Base-by-base conservation (phyloP, 1,140 invertebrate species). In the Bombus haemorrhoidalis region DNA sequence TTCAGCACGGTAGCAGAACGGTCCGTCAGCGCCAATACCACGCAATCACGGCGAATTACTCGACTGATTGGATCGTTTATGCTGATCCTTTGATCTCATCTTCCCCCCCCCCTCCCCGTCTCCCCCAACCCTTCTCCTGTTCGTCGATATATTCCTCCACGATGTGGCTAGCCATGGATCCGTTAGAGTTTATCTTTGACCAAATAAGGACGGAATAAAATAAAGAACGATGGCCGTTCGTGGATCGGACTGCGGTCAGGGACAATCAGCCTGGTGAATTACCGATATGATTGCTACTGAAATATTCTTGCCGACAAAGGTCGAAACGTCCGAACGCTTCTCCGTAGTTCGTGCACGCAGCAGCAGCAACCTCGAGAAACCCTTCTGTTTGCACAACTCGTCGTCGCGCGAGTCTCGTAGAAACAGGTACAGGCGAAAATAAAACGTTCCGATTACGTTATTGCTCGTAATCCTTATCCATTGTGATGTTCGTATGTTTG, bases 281-380 rank as follows among this genome's bases (percentile, higher is more conserved):
- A 95, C 94, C 94, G 93, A 95, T 95, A 95, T 95, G 94, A 95
- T 95, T 95, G 94, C 94, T 94, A 95, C 95, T 94, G 94, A 95
- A 94, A 94, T 94, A 93, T 93, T 93, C 92, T 87, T 79, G 91
- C 94, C 94, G 94, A 95, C 94, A 95, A 95, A 95, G 94, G 89
- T 93, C 71, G 81, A 77, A 75, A 77, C 76, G 62, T 72, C 75
- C 73, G 66, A 43, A 32, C 74, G 32, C 34, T 75, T 28, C 59
- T 77, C n/a, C 78, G 3, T 83, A 75, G 73, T 43, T 72, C 74
- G n/a, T 66, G 34, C 43, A 22, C 41, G 15, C 78, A 37, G 39
- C 15, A 80, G 15, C 37, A 41, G 18, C 57, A 32, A 37, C n/a
- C 6, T 64, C 66, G 47, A 37, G 12, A 83, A 73, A 18, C 72